Evolutionary conservation across 1,140 invertebrate species (phyloP).

Genomic region (Drosophila melanica): DNA sequence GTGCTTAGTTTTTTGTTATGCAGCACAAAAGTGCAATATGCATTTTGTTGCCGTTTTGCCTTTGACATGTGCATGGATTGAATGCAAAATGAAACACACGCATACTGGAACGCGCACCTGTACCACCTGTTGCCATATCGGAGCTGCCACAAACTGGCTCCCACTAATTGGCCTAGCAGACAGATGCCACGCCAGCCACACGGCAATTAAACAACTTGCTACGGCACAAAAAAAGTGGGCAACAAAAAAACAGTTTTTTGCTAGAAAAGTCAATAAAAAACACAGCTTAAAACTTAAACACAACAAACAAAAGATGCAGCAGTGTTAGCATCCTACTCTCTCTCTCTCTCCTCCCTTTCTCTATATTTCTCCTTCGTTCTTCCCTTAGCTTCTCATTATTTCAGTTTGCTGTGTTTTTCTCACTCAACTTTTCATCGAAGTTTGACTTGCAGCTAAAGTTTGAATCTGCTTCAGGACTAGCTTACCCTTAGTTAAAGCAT

Average conservation of each 20-base stretch:
- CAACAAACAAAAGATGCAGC: constrained; percentile 55
- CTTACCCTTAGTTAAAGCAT: constrained; percentile 37
- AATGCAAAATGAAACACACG: constrained; percentile 61
- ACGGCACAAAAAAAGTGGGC: constrained; percentile 53
- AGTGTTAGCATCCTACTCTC: not conserved
- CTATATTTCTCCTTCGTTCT: not conserved
- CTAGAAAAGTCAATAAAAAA: constrained; percentile 61
- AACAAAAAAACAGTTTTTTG: constrained; percentile 40
- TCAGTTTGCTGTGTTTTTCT: constrained; percentile 53
- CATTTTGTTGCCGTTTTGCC: constrained; percentile 46
- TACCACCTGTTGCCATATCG: constrained; percentile 56
- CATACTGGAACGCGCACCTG: constrained; percentile 27
- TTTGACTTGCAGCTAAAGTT: constrained; percentile 67
- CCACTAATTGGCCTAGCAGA: constrained; percentile 59
- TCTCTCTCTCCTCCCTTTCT: not conserved
- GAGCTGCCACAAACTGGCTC: constrained; percentile 15
- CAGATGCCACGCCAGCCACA: constrained; percentile 7
- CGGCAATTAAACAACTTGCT: constrained; percentile 39
- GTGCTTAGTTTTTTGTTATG: constrained; percentile 28
- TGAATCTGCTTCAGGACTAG: constrained; percentile 18
- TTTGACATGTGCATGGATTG: constrained; percentile 56
- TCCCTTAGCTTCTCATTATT: constrained; percentile 8
- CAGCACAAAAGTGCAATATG: constrained; percentile 47
- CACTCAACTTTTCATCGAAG: constrained; percentile 68
- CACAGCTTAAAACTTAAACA: constrained; percentile 68